Conservation (phyloP, 2,888 invertebrate genomes). For the Ochropleura leucogaster region DNA sequence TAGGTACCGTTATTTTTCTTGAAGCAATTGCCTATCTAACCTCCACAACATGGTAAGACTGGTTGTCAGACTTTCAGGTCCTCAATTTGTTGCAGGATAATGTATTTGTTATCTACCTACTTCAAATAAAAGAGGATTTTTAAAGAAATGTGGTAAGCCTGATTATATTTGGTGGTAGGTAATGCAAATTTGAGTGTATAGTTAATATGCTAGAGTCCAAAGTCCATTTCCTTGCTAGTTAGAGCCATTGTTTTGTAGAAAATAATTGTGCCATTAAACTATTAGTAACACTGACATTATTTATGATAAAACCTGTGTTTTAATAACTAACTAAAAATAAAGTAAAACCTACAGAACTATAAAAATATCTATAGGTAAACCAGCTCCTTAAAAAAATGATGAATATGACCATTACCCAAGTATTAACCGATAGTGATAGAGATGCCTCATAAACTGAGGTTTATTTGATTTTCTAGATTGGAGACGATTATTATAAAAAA, state of each 20-base stretch:
- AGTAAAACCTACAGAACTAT: background rate
- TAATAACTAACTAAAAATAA: background rate
- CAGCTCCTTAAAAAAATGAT: background rate
- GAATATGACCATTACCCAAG: background rate
- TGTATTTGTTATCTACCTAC: background rate
- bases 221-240: background rate
- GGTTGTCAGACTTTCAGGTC: no score
- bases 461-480: no score
- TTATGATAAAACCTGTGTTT: background rate
- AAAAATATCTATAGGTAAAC: background rate
- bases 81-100: constrained; percentile 15
- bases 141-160: constrained; percentile 2
- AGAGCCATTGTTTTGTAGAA: background rate
- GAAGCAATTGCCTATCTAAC: no score
- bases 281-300: background rate
- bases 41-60: no score
- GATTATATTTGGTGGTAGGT: background rate
- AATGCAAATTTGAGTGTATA: constrained; percentile 5
- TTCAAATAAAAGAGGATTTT: no score
- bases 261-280: background rate
- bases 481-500: no score
- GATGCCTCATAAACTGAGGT: no score
- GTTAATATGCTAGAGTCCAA: background rate
- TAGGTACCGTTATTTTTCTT: no score
- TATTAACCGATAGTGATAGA: no score